Percentiles rank a stretch among this genome's conserved stretches.
These are phyloP conservation scores for Andricus curvator DNA, from an alignment of 2,888 invertebrate genomes.

Conservation along the genomic window DNA sequence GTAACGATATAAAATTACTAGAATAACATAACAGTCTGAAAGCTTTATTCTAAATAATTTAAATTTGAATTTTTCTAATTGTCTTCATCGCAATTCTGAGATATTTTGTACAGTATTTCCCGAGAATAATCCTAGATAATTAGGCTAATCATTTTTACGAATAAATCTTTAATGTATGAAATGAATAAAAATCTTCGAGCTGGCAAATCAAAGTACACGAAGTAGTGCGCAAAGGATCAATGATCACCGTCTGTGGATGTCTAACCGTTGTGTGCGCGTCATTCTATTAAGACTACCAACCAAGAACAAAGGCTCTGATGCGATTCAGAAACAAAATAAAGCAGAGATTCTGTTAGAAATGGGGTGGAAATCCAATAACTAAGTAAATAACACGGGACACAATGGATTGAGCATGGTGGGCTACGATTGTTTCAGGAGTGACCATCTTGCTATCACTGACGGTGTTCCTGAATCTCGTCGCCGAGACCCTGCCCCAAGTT, in stretches of 20 bases:
- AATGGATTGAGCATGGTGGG: slow-evolving; percentile 70
- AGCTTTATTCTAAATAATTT: too few species aligned
- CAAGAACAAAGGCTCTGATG: slow-evolving; percentile 29
- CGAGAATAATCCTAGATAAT: too few species aligned
- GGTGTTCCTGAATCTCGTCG: slow-evolving; percentile 99
- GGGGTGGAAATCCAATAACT: slow-evolving; percentile 21
- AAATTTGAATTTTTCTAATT: too few species aligned
- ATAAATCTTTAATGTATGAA: neutral
- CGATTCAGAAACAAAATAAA: slow-evolving; percentile 8
- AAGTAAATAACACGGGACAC: slow-evolving; percentile 41
- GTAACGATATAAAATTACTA: too few species aligned
- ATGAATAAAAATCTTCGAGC: neutral
- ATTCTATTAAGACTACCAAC: slow-evolving; percentile 40
- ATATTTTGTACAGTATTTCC: too few species aligned
- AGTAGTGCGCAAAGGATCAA: neutral
- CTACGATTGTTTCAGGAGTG: slow-evolving; percentile 92
- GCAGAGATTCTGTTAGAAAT: slow-evolving; percentile 14
- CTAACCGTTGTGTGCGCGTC: neutral
- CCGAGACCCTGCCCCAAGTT: slow-evolving; percentile 99
- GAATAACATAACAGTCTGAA: too few species aligned
- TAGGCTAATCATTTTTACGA: too few species aligned
- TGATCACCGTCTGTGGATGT: slow-evolving; percentile 1
- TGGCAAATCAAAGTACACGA: neutral
- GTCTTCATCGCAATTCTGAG: too few species aligned
- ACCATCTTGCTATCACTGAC: slow-evolving; percentile 99